Conservation (phyloP, 2,113 vertebrate species). For the Muntiacus reevesi region DNA sequence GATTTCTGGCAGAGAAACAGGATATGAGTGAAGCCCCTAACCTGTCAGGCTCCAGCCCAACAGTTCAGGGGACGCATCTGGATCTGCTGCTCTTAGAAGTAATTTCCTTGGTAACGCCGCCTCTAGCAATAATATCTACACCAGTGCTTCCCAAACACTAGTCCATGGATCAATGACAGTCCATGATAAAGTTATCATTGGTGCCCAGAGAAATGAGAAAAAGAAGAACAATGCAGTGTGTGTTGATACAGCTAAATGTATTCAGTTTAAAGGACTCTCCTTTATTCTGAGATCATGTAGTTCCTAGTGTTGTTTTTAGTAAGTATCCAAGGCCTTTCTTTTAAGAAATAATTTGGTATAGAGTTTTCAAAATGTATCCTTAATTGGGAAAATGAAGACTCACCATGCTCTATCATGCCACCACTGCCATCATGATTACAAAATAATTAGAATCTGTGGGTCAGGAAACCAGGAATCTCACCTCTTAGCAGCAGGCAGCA, state of each 20-base stretch:
- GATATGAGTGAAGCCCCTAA: not conserved
- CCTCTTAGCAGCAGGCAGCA: not conserved
- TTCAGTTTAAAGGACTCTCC: not conserved
- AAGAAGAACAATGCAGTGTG: not conserved
- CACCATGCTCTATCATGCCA: not conserved
- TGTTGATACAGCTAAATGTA: not conserved
- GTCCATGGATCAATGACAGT: conserved; percentile 31
- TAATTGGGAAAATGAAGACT: conserved; percentile 1
- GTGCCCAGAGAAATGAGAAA: not conserved
- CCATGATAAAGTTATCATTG: conserved; percentile 16
- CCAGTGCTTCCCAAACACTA: not conserved
- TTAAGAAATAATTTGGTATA: not conserved
- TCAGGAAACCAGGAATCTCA: not conserved
- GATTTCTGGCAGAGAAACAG: not conserved
- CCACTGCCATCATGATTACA: not conserved
- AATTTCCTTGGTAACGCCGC: not conserved
- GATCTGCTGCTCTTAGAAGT: not conserved
- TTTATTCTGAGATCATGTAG: not conserved
- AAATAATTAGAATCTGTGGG: not conserved
- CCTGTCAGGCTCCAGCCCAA: not conserved
- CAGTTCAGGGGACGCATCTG: not conserved
- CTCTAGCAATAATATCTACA: conserved; percentile 3
- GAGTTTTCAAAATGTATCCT: not conserved
- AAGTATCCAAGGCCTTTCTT: not conserved
- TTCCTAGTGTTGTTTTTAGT: not conserved